Conservation (phyloP, 2,797 vertebrate genomes). For the Alauda arvensis region DNA sequence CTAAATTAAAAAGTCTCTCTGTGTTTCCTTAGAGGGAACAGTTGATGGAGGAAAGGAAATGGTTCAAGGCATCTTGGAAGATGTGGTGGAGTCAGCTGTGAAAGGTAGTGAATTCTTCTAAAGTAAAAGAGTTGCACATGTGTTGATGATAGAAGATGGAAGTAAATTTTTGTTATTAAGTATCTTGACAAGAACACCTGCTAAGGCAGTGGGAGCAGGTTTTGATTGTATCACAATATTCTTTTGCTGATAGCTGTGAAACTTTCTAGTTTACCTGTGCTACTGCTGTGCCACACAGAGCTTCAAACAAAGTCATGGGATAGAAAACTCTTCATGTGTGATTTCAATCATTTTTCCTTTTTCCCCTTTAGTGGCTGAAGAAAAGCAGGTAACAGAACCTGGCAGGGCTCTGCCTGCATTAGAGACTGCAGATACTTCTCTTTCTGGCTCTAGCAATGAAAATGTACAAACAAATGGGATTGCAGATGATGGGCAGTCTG, state of each 20-base stretch:
- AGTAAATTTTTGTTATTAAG: background rate
- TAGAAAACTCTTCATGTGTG: background rate
- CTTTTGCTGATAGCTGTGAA: background rate
- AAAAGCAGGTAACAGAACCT: conserved; percentile 50
- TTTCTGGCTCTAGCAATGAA: conserved; percentile 70
- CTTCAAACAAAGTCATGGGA: background rate
- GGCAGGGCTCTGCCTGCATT: conserved; percentile 30
- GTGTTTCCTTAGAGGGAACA: conserved; percentile 46
- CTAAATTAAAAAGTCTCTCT: background rate
- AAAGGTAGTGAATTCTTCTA: conserved; percentile 62
- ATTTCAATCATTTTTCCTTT: background rate
- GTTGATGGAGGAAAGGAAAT: conserved; percentile 65
- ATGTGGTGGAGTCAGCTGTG: conserved; percentile 70
- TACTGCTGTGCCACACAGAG: background rate
- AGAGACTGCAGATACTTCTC: conserved; percentile 67
- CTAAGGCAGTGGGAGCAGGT: background rate
- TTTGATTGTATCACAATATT: background rate
- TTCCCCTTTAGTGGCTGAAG: conserved; percentile 65
- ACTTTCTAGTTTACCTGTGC: background rate
- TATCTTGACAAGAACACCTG: background rate
- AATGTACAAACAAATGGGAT: conserved; percentile 88
- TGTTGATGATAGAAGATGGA: background rate
- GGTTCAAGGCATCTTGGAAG: conserved; percentile 76
- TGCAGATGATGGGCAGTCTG: conserved; percentile 87
- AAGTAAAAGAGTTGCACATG: background rate